phyloP scores from a whole-genome alignment of 2,113 vertebrate species.

The Mellivora capensis region DNA sequence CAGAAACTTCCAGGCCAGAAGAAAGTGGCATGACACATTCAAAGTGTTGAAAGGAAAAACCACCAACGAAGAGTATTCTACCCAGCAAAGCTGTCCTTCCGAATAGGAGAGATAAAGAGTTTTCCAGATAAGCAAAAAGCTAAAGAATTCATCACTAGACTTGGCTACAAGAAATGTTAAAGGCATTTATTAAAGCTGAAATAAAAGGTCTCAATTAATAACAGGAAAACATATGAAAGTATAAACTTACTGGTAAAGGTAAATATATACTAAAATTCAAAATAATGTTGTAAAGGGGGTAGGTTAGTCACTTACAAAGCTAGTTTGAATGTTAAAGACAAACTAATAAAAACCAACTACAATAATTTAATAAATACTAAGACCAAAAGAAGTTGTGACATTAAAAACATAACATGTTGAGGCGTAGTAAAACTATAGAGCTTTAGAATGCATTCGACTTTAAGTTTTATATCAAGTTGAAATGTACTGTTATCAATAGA shows the following conservation, averaged over 20 bases:
- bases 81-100: not conserved
- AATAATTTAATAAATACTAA: not conserved
- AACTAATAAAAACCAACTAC: not conserved
- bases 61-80: not conserved
- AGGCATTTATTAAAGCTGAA: not conserved
- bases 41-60: no score
- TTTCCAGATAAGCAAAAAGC: not conserved
- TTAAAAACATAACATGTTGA: not conserved
- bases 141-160: not conserved
- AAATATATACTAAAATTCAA: not conserved
- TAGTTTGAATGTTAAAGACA: not conserved
- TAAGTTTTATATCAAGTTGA: not conserved
- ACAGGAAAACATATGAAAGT: not conserved
- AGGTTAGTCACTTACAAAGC: not conserved
- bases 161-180: not conserved
- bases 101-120: not conserved
- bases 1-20: not conserved
- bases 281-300: not conserved
- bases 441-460: not conserved
- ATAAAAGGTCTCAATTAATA: not conserved
- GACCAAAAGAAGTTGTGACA: not conserved
- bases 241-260: not conserved
- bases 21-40: not conserved
- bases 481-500: not conserved
- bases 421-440: not conserved